Percentiles rank a stretch among this genome's conserved stretches.
phyloP scores from a whole-genome alignment of 2,888 invertebrate species.

The Clusia tigrina region DNA sequence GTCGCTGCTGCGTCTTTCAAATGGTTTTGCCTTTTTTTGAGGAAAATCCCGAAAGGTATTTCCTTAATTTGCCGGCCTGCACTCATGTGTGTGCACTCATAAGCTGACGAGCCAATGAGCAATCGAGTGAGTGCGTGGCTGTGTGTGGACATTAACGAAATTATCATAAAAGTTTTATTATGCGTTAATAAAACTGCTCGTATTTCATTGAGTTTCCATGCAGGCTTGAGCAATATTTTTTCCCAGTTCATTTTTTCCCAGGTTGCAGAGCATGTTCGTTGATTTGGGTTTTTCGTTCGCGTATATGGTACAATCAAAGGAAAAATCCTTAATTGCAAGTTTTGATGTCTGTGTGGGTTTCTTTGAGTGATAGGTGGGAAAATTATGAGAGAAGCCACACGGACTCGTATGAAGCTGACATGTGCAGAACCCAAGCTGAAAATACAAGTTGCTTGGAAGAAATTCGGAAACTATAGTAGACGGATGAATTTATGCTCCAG shows the following conservation, averaged over 20 bases:
- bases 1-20: background rate
- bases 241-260: background rate
- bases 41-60: constrained; percentile 42
- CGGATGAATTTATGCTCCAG: too few relatives aligned
- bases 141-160: constrained; percentile 31
- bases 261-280: too few relatives aligned
- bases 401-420: constrained; percentile 28
- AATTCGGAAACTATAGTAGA: too few relatives aligned
- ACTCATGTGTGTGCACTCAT: too few relatives aligned
- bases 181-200: constrained; percentile 12
- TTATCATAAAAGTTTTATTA: constrained; percentile 34
- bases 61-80: constrained; percentile 31
- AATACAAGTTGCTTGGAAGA: too few relatives aligned
- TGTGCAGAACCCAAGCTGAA: constrained; percentile 25
- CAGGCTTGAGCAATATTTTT: too few relatives aligned
- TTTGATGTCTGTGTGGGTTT: constrained; percentile 42
- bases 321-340: constrained; percentile 36
- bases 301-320: constrained; percentile 17
- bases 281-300: background rate
- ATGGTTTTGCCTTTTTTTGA: constrained; percentile 36
- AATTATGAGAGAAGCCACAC: constrained; percentile 31
- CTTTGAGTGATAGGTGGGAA: constrained; percentile 32
- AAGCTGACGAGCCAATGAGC: too few relatives aligned
- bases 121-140: too few relatives aligned
- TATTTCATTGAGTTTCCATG: too few relatives aligned